phyloP scores from a whole-genome alignment of 2,113 vertebrate species.

The Podocnemis expansa region DNA sequence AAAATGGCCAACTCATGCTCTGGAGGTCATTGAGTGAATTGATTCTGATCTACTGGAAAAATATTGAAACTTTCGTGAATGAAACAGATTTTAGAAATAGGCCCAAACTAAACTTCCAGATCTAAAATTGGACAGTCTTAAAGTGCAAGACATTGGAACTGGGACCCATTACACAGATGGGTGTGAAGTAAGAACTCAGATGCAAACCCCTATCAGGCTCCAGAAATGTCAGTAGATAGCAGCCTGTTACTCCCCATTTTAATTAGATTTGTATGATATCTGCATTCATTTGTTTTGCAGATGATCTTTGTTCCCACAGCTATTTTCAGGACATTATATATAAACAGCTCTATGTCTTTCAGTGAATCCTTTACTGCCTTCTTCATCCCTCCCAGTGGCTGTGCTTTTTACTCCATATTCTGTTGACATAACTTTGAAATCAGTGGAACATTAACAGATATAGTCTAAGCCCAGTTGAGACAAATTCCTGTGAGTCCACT shows the following conservation, averaged over 20 bases:
- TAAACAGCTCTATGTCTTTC: rapidly evolving
- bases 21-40: background rate
- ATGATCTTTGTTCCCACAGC: background rate
- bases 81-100: background rate
- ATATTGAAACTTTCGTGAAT: background rate
- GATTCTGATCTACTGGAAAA: background rate
- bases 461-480: background rate
- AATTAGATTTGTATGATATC: background rate
- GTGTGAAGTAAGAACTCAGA: background rate
- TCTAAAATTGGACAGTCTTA: background rate
- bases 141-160: background rate
- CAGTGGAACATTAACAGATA: background rate
- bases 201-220: background rate
- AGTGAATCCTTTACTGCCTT: background rate
- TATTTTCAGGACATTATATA: background rate
- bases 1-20: background rate
- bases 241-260: background rate
- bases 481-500: background rate
- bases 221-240: background rate
- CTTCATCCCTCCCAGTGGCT: background rate
- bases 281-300: background rate
- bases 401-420: background rate
- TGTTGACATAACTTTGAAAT: background rate
- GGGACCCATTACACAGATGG: background rate
- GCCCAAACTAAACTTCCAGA: background rate